Evolutionary conservation across 2,797 vertebrate genomes (phyloP), one percentile per base, ranked within the genome.

Genomic region (Merluccius polli): DNA sequence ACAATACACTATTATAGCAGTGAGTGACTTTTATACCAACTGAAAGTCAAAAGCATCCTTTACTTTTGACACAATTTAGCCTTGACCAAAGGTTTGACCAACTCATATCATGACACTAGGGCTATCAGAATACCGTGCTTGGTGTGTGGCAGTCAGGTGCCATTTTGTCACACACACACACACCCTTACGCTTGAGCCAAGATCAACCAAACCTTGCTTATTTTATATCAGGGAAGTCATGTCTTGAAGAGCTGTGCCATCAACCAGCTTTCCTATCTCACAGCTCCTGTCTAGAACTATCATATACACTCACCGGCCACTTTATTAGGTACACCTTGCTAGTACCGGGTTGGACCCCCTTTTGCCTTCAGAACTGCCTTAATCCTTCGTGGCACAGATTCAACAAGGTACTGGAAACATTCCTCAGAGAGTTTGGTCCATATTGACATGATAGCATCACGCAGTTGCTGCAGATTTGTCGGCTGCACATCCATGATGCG

Each of bases 191-290:
- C 44, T 1, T 15, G 12, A 16, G 12, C 48, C 48, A 59, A 59
- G 5, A 7, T n/a, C 48, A 59, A 59, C 38, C 38, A 12, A 8
- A n/a, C 24, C n/a, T 27, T 24, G 67, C 67, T 69, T 32, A 6
- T 32, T 69, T 31, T 73, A 88, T 89, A 83, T 89, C 87, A 35
- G 38, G 71, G 73, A 27, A 0, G 15, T 82, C 71, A 81, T 74
- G 83, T 79, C 83, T 87, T 89, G 85, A 82, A 91, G 74, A 78
- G 80, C 65, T 78, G 35, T 75, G 89, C 83, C 82, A 83, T 89
- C 85, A 83, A 81, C 74, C 65, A 71, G 72, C 67, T 38, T 44
- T 75, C 85, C 84, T 88, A 90, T 91, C 86, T 77, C 79, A 41
- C 16, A 15, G 71, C 85, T 84, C 88, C 59, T 86, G 84, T 87